phyloP scores from a whole-genome alignment of 2,888 invertebrate genomes.

The Papilio elwesi region DNA sequence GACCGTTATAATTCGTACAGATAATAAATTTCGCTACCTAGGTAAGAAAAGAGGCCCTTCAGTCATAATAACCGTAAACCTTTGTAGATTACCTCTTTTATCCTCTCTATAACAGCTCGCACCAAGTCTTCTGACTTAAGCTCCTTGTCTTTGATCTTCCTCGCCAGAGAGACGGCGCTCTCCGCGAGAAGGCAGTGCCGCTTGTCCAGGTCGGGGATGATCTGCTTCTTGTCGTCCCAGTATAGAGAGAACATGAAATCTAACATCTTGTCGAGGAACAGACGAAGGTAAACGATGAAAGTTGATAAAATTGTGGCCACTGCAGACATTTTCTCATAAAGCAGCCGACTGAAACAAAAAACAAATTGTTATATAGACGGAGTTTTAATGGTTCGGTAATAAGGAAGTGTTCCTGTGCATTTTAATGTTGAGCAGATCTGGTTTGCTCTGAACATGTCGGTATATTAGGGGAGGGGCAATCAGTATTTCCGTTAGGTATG shows the following conservation, averaged over 20 bases:
- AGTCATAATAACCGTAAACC: too few relatives aligned
- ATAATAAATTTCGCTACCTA: too few relatives aligned
- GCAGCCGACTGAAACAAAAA: not conserved
- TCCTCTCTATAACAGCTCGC: conserved; percentile 89
- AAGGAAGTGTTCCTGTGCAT: not conserved
- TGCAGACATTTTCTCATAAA: conserved; percentile 24
- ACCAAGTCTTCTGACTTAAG: conserved; percentile 89
- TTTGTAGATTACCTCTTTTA: conserved; percentile 83
- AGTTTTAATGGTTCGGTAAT: not conserved
- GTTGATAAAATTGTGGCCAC: conserved; percentile 46
- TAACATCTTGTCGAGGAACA: conserved; percentile 64
- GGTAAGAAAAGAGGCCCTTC: too few relatives aligned
- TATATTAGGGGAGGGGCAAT: too few relatives aligned
- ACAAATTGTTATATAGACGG: not conserved
- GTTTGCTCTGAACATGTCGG: not conserved
- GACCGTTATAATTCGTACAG: too few relatives aligned
- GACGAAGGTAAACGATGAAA: conserved; percentile 57
- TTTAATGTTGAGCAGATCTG: not conserved
- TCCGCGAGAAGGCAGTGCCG: conserved; percentile 73
- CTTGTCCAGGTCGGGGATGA: conserved; percentile 67
- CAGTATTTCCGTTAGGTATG: too few relatives aligned
- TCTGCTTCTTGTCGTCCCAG: conserved; percentile 67
- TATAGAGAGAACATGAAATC: conserved; percentile 74
- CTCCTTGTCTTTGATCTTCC: conserved; percentile 85
- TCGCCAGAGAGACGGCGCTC: conserved; percentile 87